Percentiles rank a stretch among this genome's conserved stretches.
Evolutionary conservation across 2,888 invertebrate genomes (phyloP).

Genomic region (Tetramorium bicarinatum): DNA sequence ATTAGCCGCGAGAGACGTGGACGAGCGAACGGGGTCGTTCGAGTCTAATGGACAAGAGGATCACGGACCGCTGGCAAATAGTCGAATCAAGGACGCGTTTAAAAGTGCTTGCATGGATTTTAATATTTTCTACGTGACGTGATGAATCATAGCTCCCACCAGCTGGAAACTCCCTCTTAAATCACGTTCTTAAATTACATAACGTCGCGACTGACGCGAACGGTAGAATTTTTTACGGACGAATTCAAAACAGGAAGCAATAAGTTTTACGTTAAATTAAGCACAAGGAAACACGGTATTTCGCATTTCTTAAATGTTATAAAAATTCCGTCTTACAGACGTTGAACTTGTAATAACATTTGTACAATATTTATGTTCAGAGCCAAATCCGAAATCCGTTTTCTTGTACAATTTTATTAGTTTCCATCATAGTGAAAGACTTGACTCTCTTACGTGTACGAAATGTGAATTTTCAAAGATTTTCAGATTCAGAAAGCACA

Average conservation of each 20-base stretch:
- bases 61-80: constrained; percentile 61
- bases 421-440: background rate
- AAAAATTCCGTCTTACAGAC: background rate
- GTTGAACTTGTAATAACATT: background rate
- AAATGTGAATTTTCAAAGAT: background rate
- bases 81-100: constrained; percentile 64
- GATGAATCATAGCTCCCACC: constrained; percentile 65
- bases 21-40: constrained; percentile 39
- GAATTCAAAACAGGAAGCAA: constrained; percentile 11
- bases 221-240: background rate
- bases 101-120: constrained; percentile 43
- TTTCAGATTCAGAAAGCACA: background rate
- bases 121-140: constrained; percentile 51
- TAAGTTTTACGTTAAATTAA: constrained; percentile 13
- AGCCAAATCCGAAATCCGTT: background rate
- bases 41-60: constrained; percentile 56
- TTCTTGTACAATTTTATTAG: background rate
- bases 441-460: background rate
- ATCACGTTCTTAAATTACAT: constrained; percentile 25
- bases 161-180: constrained; percentile 12
- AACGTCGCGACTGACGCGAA: constrained; percentile 14
- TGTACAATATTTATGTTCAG: background rate
- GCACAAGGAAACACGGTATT: background rate
- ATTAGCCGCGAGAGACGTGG: constrained; percentile 36
- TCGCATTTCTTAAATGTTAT: background rate